Base-by-base conservation (phyloP, 2,113 vertebrate species). In the Ctenodactylus gundi region DNA sequence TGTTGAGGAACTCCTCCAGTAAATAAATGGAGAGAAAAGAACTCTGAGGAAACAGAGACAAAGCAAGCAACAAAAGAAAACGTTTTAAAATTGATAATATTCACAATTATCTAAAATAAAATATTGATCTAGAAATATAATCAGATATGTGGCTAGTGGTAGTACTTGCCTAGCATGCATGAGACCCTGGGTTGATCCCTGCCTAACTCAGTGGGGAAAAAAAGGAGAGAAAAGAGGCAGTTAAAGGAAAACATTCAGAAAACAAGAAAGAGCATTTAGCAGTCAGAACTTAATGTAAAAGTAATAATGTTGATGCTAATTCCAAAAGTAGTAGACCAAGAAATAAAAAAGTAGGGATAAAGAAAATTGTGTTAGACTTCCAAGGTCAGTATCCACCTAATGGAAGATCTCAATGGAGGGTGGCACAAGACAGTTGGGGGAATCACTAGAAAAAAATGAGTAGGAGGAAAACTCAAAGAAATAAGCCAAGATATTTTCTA, bases 41-140 rank as follows among this genome's bases (percentile, higher is more conserved):
- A 83, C 81, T 87, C 57, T 84, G 41, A 65, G 53, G 39, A 85
- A 68, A 76, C n/a, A 91, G 80, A 91, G 64, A 81, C 67, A 75
- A 53, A 84, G 15, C 82, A 67, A 17, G 34, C 20, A 90, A 90
- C 36, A 70, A 53, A 73, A 82, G 25, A 93, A 88, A 85, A 64
- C 14, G 15, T 58, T 83, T 80, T 23, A 31, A 65, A 80, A 77
- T 51, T 7, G 41, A 6, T 57, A 91, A 25, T 84, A 57, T 81
- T 88, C 85, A 87, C 49, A 77, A 36, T 91, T 17, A 78, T 36
- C 49, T 72, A 83, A 93, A 96, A 36, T 85, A 88, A 85, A 21
- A 10, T 84, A 64, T 25, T 85, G 1, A 55, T 31, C 67, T 36
- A 55, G n/a, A 94, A 76, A 46, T 89, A 82, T 7, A 85, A 75